A percentile compares a stretch with the other conserved stretches of the same genome.
These are phyloP conservation scores for Lordiphosa stackelbergi DNA, from an alignment of 1,140 invertebrate genomes.

Conservation along the genomic window DNA sequence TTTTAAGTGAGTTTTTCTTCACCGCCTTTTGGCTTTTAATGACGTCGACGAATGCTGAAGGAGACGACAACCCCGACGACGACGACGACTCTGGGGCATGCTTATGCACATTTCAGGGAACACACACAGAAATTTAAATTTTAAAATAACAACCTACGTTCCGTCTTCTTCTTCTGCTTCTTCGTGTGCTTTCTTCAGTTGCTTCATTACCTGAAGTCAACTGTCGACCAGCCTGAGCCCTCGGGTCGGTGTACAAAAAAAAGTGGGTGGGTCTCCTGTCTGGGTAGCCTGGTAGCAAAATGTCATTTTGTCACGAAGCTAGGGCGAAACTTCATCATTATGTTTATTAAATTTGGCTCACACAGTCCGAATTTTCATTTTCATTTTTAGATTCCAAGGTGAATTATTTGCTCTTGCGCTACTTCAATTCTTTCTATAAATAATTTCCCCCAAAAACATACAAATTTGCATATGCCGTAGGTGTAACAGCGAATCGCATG, in stretches of 20 bases:
- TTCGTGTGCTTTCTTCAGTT: constrained; percentile 42
- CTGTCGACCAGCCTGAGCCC: constrained; percentile 6
- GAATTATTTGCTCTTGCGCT: constrained; percentile 9
- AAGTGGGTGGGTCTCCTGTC: constrained; percentile 15
- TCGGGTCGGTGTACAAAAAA: constrained; percentile 6
- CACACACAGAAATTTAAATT: constrained; percentile 70
- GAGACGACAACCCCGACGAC: constrained; percentile 13
- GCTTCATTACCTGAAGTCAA: constrained; percentile 59
- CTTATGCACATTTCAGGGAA: constrained; percentile 57
- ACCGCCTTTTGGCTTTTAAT: constrained; percentile 69
- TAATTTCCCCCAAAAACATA: constrained; percentile 11
- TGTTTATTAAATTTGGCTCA: constrained; percentile 62
- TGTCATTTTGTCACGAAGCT: constrained; percentile 72
- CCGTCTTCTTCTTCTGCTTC: constrained; percentile 10
- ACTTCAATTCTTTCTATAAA: constrained; percentile 19
- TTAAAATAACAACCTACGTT: constrained; percentile 65
- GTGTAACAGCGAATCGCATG: constrained; percentile 8
- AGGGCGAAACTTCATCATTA: constrained; percentile 45
- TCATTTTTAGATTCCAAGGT: constrained; percentile 10
- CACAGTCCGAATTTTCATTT: constrained; percentile 25
- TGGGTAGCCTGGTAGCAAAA: constrained; percentile 45
- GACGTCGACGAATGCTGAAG: constrained; percentile 41
- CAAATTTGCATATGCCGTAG: constrained; percentile 49
- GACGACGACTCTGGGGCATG: constrained; percentile 64
- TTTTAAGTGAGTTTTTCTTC: constrained; percentile 73